Evolutionary conservation across 2,797 vertebrate species (phyloP).

Genomic region (Peromyscus attwateri): DNA sequence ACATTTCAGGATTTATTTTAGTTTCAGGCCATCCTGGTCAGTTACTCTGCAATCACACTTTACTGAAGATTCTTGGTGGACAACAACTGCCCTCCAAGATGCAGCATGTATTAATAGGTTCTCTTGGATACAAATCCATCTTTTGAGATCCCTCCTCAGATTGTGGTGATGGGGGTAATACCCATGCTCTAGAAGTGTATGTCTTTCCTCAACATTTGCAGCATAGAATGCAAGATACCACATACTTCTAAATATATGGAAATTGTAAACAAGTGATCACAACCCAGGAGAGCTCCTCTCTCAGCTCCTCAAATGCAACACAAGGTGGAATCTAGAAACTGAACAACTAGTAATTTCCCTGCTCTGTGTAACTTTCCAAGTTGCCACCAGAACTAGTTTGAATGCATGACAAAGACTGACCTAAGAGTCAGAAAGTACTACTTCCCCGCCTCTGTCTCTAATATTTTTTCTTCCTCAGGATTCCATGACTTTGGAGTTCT

Average conservation of each 20-base stretch:
- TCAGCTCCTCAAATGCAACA: background rate
- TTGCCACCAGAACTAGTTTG: background rate
- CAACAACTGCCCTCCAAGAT: background rate
- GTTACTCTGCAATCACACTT: background rate
- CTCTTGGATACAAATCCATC: background rate
- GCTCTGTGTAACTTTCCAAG: background rate
- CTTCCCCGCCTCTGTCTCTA: background rate
- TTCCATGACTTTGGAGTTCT: background rate
- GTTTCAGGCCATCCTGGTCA: background rate
- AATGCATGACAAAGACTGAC: background rate
- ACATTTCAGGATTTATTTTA: background rate
- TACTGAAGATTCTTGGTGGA: background rate
- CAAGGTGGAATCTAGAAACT: background rate
- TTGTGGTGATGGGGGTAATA: background rate
- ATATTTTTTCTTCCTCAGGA: background rate
- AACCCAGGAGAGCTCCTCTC: background rate
- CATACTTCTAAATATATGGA: background rate
- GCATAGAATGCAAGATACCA: background rate
- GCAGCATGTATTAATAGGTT: background rate
- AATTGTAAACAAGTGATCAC: background rate
- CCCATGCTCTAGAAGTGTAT: background rate
- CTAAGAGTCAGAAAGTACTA: background rate
- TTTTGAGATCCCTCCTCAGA: background rate
- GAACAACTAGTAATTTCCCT: rapidly evolving
- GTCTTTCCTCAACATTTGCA: background rate